Evolutionary conservation across 2,888 invertebrate species (phyloP), one percentile per base, ranked within the genome.

Genomic region (Cecidostiba fungosa): DNA sequence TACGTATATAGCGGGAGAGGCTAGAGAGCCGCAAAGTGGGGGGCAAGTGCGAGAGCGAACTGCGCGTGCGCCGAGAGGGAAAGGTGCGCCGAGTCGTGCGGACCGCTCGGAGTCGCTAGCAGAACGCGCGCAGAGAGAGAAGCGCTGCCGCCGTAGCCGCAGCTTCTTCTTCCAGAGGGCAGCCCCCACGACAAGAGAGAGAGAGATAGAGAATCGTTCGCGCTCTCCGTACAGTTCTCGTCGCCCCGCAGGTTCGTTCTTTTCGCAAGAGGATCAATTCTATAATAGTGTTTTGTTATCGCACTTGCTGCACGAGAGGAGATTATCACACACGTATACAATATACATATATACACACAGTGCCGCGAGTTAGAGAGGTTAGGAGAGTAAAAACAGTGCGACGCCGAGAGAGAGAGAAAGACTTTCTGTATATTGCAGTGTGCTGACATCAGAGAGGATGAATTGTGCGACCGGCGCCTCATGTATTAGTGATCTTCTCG

Each of bases 81-180:
- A 86, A 86, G 86, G 86, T 86, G 86, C 83, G 86, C 83, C 83
- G 39, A 76, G 69, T n/a, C 47, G 26, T 23, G 26, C 73, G 54
- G 54, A 26, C 14, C 26, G 14, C 73, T 74, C 19, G 47, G 80
- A 70, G 69, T 29, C 54, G 54, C 39, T 62, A 54, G 32, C 62
- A 39, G 32, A 19, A 50, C 54, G 43, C 66, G 23, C 47, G 82
- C 59, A 62, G 82, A 70, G 36, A 26, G 83, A 77, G 82, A 62
- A 59, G 54, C 39, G 39, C 32, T 32, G 39, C 66, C 66, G 66
- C 23, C 66, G 66, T 66, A 66, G 66, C 66, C 66, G 66, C 26
- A 66, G 66, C 66, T 66, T 66, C 66, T 66, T 39, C 72, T 39
- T 32, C 72, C n/a, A 66, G 66, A 26, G 29, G 66, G 66, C 66